A percentile compares a stretch with the other conserved stretches of the same genome.
Evolutionary conservation across 2,797 vertebrate genomes (phyloP).

Genomic region (Micropoecilia bifurca): DNA sequence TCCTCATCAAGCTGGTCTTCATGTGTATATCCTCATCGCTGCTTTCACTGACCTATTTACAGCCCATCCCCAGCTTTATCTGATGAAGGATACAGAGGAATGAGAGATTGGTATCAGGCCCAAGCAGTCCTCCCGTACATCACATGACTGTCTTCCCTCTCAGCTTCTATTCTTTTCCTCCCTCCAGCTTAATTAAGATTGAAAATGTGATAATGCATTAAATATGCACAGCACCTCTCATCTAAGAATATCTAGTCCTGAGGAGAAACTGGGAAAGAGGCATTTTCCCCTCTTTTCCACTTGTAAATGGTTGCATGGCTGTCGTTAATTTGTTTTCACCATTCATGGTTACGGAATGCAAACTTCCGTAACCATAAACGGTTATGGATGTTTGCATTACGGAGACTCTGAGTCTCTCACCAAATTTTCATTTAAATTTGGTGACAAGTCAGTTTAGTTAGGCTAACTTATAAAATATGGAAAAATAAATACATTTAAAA

Average conservation of each 20-base stretch:
- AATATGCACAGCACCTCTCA: conserved; percentile 77
- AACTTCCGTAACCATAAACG: no score
- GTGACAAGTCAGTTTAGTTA: neutral
- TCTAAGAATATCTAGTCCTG: conserved; percentile 77
- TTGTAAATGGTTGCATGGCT: conserved; percentile 25
- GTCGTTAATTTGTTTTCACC: conserved; percentile 22
- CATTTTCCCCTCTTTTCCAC: conserved; percentile 18
- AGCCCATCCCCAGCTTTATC: conserved; percentile 50
- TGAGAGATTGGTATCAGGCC: conserved; percentile 61
- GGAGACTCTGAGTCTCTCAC: no score
- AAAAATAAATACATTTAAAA: no score
- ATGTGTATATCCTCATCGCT: conserved; percentile 26
- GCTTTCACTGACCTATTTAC: conserved; percentile 65
- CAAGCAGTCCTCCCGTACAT: conserved; percentile 44
- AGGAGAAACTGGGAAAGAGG: conserved; percentile 31
- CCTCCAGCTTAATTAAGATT: conserved; percentile 78
- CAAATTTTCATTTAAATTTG: no score
- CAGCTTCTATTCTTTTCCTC: conserved; percentile 44
- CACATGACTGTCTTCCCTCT: conserved; percentile 51
- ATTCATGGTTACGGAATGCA: conserved; percentile 23
- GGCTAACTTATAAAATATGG: conserved; percentile 1
- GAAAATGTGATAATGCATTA: conserved; percentile 75
- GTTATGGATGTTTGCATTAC: no score
- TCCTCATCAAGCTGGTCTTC: conserved; percentile 6
- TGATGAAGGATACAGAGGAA: conserved; percentile 56